Base-by-base conservation (phyloP, 2,888 invertebrate species). In the Salpingus planirostris region DNA sequence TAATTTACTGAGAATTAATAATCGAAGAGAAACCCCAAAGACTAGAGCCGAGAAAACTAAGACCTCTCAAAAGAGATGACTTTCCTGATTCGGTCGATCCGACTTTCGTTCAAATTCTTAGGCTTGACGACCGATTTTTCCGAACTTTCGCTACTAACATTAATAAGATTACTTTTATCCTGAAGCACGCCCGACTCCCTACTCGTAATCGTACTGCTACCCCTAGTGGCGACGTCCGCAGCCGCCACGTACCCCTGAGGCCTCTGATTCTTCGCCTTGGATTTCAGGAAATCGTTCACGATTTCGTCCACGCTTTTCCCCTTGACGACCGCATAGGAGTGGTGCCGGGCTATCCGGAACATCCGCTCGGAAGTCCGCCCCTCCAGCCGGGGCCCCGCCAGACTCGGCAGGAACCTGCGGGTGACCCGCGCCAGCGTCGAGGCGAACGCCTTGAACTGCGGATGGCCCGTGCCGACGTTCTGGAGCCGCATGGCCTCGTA, bases 281-380 rank as follows among this genome's bases (percentile, higher is more conserved):
- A 48, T 22, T 39, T 54, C 24, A 54, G 40, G 21, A 51, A 52
- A 13, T 60, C 58, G 21, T 66, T 64, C 43, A 69, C 67, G 36
- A 80, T 75, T 27, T 80, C 79, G 22, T 80, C 80, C 2, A 74
- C 69, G 0, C 72, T 65, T 44, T 74, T 74, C 1, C 79, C 80
- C 52, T 73, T 71, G 36, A 77, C 73, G 8, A 80, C 78, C 1
- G 71, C 68, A 48, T 68, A 78, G 1, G 73, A 77, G 57, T 80
- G 75, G 40, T 71, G 73, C 18, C 76, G 73, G 1, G 81, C 77
- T 30, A 81, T 63, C 42, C 79, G 76, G 33, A 84, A 67, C 78
- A 87, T 76, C 1, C 77, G 76, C 48, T 84, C 84, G 14, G 80
- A 82, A 1, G 83, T 81, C 42, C 80, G 79, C 40, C 80, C 79